Evolutionary conservation across 2,888 invertebrate species (phyloP), one percentile per base, ranked within the genome.

Genomic region (Leptopilina syphax): DNA sequence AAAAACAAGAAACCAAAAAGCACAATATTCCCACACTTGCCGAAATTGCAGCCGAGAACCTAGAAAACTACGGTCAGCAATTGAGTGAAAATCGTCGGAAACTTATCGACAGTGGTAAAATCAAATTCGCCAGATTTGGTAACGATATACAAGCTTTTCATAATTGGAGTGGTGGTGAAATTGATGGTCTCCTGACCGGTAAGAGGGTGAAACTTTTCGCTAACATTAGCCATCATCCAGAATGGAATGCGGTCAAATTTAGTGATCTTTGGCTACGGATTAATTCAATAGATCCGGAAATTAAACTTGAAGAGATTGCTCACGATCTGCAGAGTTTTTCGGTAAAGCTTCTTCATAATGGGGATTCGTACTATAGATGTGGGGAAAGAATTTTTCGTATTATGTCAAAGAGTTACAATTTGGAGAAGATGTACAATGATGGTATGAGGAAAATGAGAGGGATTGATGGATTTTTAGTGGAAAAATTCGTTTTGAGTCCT

Each of bases 261-360:
- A 60, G 60, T n/a, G 18, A 60, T n/a, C n/a, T 60, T n/a, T 60
- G 60, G 60, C n/a, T 60, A 3, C 2, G 60, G n/a, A 60, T 60
- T n/a, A 60, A 7, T n/a, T n/a, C 60, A n/a, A 18, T 1, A 7
- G 60, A 60, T n/a, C 60, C 60, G 1, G n/a, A n/a, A 13, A 3
- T 60, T n/a, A 13, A 60, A 6, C 1, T n/a, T 0, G 60, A 57
- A 4, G 57, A 60, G 4, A 60, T 60, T 4, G n/a, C 7, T 3
- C n/a, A n/a, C 18, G 60, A 60, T n/a, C 6, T 60, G 60, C 60
- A 60, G n/a, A 60, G 60, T n/a, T 60, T 60, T n/a, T 60, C 60
- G 13, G 60, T 60, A 3, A 60, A 60, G 60, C 60, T 60, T 60
- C 18, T 7, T n/a, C 60, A 60, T 18, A n/a, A 60, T 60, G 60